Conservation (phyloP, 2,797 vertebrate genomes). For the Chelon auratus region DNA sequence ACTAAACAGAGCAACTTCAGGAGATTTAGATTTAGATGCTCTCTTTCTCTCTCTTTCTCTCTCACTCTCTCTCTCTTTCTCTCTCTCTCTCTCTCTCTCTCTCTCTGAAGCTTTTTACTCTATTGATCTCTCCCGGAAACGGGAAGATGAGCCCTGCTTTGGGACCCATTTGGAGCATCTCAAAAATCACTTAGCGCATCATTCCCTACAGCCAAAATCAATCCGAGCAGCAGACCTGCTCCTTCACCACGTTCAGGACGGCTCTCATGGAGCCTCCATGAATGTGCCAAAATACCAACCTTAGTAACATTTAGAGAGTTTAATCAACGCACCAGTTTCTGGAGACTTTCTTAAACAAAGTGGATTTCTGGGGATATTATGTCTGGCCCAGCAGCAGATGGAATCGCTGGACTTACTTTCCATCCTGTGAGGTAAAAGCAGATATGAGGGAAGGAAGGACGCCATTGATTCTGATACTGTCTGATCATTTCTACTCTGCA, state of each 20-base stretch:
- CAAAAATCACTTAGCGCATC: constrained; percentile 85
- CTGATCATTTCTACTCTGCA: constrained; percentile 16
- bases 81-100: constrained; percentile 23
- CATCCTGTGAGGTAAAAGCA: constrained; percentile 19
- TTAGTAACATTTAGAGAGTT: constrained; percentile 1
- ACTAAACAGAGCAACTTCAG: constrained; percentile 25
- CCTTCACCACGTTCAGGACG: constrained; percentile 27
- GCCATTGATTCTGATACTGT: background rate
- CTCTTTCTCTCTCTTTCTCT: constrained; percentile 7
- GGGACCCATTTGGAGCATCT: constrained; percentile 86
- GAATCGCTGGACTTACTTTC: constrained; percentile 55
- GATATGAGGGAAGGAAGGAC: constrained; percentile 42
- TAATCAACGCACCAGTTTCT: background rate
- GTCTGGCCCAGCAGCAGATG: constrained; percentile 49
- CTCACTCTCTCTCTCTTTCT: background rate
- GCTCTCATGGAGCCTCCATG: constrained; percentile 30
- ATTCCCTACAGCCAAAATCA: constrained; percentile 79
- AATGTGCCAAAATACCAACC: constrained; percentile 15
- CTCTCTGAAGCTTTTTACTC: constrained; percentile 75
- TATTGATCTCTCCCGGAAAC: constrained; percentile 87
- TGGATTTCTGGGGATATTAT: background rate
- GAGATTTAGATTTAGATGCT: constrained; percentile 31
- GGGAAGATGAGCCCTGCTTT: constrained; percentile 82
- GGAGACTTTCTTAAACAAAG: constrained; percentile 4
- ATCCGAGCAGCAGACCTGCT: constrained; percentile 63